A percentile compares a stretch with the other conserved stretches of the same genome.
Conservation (phyloP, 2,113 vertebrate genomes). For the Hippocampus guttulatus region DNA sequence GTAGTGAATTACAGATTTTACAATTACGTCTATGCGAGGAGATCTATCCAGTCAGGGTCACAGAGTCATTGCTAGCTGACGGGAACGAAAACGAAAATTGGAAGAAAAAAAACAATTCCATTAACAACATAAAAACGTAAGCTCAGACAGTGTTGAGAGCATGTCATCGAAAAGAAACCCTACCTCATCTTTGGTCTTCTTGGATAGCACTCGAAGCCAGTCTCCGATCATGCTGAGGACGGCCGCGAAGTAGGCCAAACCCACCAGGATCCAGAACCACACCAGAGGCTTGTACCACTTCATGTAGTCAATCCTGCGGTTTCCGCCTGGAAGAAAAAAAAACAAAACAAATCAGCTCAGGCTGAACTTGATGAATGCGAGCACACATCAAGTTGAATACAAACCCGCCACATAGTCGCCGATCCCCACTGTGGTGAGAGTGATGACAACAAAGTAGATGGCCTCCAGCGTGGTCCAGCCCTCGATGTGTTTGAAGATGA, state of each 20-base stretch:
- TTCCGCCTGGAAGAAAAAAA: slow-evolving; percentile 76
- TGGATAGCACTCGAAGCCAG: slow-evolving; percentile 95
- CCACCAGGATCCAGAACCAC: slow-evolving; percentile 99
- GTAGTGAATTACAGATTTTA: neutral
- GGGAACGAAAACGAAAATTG: too few species aligned
- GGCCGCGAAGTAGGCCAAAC: slow-evolving; percentile 95
- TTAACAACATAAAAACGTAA: too few species aligned
- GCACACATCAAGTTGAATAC: neutral
- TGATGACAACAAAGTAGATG: slow-evolving; percentile 97
- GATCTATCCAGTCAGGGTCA: too few species aligned
- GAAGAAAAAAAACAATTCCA: too few species aligned
- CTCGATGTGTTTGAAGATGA: slow-evolving; percentile 92
- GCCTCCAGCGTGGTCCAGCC: slow-evolving; percentile 92
- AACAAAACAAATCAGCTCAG: slow-evolving; percentile 10
- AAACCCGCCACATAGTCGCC: slow-evolving; percentile 98
- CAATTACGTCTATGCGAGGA: too few species aligned
- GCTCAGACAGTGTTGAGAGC: too few species aligned
- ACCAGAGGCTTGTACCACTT: slow-evolving; percentile 95
- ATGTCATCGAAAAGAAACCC: too few species aligned
- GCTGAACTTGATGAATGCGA: neutral
- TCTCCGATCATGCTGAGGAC: slow-evolving; percentile 99
- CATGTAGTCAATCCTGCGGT: slow-evolving; percentile 82
- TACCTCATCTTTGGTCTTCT: slow-evolving; percentile 99
- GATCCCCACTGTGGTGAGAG: slow-evolving; percentile 94
- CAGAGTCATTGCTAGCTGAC: too few species aligned